Base-by-base conservation (phyloP, 2,888 invertebrate genomes). In the Pammene fasciana region DNA sequence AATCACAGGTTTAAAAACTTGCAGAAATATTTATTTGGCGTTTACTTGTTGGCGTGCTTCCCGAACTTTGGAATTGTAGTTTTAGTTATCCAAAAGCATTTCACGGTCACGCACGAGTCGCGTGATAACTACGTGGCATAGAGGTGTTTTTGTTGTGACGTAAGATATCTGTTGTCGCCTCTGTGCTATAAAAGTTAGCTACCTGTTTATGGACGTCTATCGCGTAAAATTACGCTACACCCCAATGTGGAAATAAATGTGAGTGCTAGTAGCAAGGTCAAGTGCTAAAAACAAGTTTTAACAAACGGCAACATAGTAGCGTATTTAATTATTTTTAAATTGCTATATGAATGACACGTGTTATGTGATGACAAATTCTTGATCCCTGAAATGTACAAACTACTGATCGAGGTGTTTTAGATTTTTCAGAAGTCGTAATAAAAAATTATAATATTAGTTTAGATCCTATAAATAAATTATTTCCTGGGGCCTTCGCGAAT, bases 111-210 rank as follows among this genome's bases (percentile, higher is more conserved):
- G 68, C 52, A 50, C 43, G 36, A 16, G 18, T 57, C 38, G 68
- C 68, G 68, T 68, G 68, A 68, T 68, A 65, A 18, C 38, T 48
- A 55, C 26, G 67, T 38, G 57, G 56, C 48, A 56, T 16, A 34
- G 68, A 68, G 64, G 50, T 64, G 68, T 68, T 52, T 52, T 46
- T 59, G 54, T 26, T 3, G 52, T 68, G 68, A 68, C 64, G 68
- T 68, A 57, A 59, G 52, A 46, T 59, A 54, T 68, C 38, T 64
- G 43, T 68, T 68, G 50, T 46, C 45, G 64, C 18, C 68, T n/a
- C n/a, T 14, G 64, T 68, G n/a, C 54, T 54, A 54, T 57, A 55
- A 62, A 61, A 67, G 38, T 48, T 46, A 38, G 46, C 43, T 59
- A 60, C 45, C 36, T 36, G 36, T 36, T 60, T 60, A 60, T 54